Evolutionary conservation across 2,888 invertebrate species (phyloP), one percentile per base, ranked within the genome.

Genomic region (Schizotus pectinicornis): DNA sequence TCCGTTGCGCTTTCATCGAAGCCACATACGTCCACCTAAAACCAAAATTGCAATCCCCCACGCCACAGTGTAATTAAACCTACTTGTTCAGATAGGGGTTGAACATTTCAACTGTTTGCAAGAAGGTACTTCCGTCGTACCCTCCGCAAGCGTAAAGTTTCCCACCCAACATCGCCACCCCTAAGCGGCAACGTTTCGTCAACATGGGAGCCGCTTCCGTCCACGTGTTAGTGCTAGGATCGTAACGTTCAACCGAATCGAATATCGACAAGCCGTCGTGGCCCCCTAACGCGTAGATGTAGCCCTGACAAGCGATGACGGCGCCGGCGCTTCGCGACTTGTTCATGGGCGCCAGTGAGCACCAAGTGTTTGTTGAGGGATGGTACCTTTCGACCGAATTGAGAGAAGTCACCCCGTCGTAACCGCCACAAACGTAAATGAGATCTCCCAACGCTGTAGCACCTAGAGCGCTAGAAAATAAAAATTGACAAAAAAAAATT

Each of bases 251-350:
- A 1, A 93, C 92, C 1, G 91, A 91, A 79, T 92, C 91, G 77
- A 92, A 93, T 68, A 94, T 94, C 5, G 91, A 91, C 9, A 93
- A 80, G 0, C 94, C 94, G 80, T 94, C 94, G 74, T 94, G 94
- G 0, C 94, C 94, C 9, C 94, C 95, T 37, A 94, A 81, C 0
- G 91, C 91, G 76, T 90, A 92, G 51, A 93, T 87, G 70, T 86
- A 88, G 33, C 90, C 79, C 69, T 79, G 78, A 63, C 80, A 80
- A 36, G 80, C 77, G 41, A 80, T 77, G 3, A 80, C 77, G 48
- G 80, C 80, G 0, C 80, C 80, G 5, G 80, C 80, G 65, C 80
- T 80, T 56, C 80, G 70, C 0, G 79, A 88, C 72, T 88, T 88
- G 69, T 86, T 86, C 90, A 90, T 90, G 7, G 85, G 82, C n/a